phyloP scores from a whole-genome alignment of 2,888 invertebrate genomes.

The Chorisops tibialis region DNA sequence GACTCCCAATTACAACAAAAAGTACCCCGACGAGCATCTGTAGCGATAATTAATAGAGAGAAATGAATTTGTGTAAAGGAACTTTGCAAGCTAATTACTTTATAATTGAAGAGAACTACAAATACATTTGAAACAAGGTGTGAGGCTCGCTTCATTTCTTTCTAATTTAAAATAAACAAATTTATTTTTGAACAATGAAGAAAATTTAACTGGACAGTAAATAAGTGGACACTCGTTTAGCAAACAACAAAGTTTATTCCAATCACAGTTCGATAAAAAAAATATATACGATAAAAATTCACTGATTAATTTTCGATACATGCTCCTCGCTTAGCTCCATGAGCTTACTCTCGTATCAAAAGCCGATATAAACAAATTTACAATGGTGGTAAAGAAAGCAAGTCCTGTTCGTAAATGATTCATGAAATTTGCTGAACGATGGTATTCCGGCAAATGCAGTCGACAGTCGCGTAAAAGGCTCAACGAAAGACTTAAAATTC shows the following conservation, averaged over 20 bases:
- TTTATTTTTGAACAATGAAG: no score
- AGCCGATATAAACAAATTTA: conserved; percentile 73
- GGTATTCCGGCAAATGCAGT: conserved; percentile 67
- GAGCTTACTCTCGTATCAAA: conserved; percentile 63
- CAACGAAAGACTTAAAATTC: conserved; percentile 67
- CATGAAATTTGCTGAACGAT: conserved; percentile 64
- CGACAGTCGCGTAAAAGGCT: conserved; percentile 75
- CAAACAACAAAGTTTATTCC: conserved; percentile 3
- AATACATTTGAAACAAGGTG: no score
- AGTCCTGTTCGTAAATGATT: conserved; percentile 69
- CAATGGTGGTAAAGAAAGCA: conserved; percentile 69
- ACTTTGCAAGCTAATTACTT: no score
- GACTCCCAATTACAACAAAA: conserved; percentile 77
- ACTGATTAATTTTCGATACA: no score
- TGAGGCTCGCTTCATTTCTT: no score
- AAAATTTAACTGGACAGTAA: no score
- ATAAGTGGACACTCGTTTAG: not conserved
- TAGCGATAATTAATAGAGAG: conserved; percentile 38
- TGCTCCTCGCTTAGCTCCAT: not conserved
- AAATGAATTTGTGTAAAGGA: no score
- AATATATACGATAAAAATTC: not conserved
- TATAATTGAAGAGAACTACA: no score
- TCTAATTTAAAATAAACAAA: no score
- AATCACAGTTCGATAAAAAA: not conserved
- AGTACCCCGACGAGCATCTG: conserved; percentile 79